Evolutionary conservation across 1,140 invertebrate genomes (phyloP).

Genomic region (Halesus radiatus): DNA sequence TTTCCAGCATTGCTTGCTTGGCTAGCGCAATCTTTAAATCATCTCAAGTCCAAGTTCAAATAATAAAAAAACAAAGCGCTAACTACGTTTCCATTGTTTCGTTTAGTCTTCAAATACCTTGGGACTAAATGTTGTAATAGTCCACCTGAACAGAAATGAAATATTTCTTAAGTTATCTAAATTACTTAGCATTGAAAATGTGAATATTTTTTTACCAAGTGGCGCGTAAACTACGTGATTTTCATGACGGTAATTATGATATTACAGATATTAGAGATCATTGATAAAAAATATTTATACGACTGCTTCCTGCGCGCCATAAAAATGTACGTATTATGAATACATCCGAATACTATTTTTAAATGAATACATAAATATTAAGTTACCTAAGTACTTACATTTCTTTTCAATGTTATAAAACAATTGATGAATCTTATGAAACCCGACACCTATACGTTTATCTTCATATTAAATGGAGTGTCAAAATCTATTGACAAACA

Average conservation of each 20-base stretch:
- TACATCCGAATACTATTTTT: neutral
- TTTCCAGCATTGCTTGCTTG: neutral
- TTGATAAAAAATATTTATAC: neutral
- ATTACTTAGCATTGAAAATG: too few species aligned
- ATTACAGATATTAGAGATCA: too few species aligned
- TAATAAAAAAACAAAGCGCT: neutral
- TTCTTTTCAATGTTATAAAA: too few species aligned
- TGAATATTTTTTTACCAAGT: too few species aligned
- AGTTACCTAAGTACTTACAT: too few species aligned
- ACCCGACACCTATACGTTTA: too few species aligned
- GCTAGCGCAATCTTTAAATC: conserved; percentile 1
- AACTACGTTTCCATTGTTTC: conserved; percentile 5
- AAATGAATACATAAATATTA: too few species aligned
- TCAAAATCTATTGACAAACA: too few species aligned
- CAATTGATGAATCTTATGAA: too few species aligned
- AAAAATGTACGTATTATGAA: neutral
- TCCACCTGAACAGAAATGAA: neutral
- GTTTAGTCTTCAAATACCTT: neutral
- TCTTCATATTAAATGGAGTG: too few species aligned
- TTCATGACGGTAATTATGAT: neutral
- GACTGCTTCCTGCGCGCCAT: neutral
- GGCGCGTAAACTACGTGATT: too few species aligned
- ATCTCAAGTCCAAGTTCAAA: conserved; percentile 18
- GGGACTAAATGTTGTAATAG: neutral
- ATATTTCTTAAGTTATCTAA: too few species aligned